Evolutionary conservation across 2,113 vertebrate species (phyloP).

Genomic region (Garra rufa): DNA sequence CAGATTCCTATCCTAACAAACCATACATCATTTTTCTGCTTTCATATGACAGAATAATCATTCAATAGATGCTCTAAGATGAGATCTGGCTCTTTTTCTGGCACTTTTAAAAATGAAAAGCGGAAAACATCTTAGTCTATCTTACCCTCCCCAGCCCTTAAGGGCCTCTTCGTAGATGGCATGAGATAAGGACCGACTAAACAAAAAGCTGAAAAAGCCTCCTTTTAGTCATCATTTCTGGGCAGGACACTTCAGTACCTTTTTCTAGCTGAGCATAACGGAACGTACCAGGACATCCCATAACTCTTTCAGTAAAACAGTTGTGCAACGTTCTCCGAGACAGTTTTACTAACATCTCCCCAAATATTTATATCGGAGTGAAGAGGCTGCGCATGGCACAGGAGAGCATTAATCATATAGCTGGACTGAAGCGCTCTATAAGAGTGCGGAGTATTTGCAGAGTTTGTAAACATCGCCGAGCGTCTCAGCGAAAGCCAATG

Average conservation of each 20-base stretch:
- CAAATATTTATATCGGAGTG: slow-evolving; percentile 58
- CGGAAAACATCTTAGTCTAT: background rate
- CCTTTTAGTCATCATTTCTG: background rate
- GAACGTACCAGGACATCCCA: slow-evolving; percentile 43
- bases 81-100: background rate
- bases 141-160: background rate
- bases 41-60: background rate
- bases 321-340: slow-evolving; percentile 46
- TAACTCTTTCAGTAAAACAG: slow-evolving; percentile 47
- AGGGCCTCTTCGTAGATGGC: background rate
- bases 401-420: slow-evolving; percentile 57
- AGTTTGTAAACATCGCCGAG: slow-evolving; percentile 73
- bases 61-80: background rate
- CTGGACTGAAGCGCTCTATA: slow-evolving; percentile 47
- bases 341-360: slow-evolving; percentile 52
- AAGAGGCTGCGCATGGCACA: slow-evolving; percentile 50
- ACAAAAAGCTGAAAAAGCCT: background rate
- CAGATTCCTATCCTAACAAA: too few species aligned
- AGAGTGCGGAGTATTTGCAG: slow-evolving; percentile 54
- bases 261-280: slow-evolving; percentile 10
- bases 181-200: background rate
- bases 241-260: background rate
- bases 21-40: too few species aligned
- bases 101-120: background rate
- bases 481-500: slow-evolving; percentile 67